A percentile compares a stretch with the other conserved stretches of the same genome.
Conservation (phyloP, 2,113 vertebrate species). For the Phalacrocorax carbo region DNA sequence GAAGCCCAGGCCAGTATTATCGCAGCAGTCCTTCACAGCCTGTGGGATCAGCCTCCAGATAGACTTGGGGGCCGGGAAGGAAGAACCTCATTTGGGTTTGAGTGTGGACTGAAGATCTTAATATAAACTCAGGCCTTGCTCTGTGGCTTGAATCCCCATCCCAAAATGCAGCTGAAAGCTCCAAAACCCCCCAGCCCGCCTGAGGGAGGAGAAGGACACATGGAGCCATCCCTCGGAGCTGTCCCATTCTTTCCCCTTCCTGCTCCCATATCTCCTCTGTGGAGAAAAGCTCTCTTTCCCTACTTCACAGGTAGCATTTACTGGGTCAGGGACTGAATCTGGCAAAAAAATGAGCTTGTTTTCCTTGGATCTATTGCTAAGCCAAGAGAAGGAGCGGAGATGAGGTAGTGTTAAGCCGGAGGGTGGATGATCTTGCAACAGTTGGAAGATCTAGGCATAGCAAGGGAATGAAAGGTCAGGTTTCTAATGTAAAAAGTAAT, state of each 20-base stretch:
- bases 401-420: background rate
- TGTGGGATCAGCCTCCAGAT: background rate
- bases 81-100: background rate
- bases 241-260: background rate
- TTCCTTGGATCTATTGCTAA: background rate
- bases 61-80: background rate
- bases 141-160: background rate
- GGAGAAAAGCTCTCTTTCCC: background rate
- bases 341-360: background rate
- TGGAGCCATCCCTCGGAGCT: background rate
- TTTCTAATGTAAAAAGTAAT: background rate
- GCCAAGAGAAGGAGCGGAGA: background rate
- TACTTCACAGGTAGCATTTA: background rate
- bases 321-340: background rate
- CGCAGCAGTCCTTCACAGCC: background rate
- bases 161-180: background rate
- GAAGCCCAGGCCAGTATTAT: constrained; percentile 6
- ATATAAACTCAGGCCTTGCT: background rate
- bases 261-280: background rate
- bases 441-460: background rate
- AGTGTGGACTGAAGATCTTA: background rate
- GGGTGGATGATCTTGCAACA: background rate
- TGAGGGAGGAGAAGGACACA: background rate
- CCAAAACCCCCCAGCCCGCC: background rate
- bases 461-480: background rate